phyloP scores from a whole-genome alignment of 35 echinoderm and acorn worm species.

The Acanthaster planci region DNA sequence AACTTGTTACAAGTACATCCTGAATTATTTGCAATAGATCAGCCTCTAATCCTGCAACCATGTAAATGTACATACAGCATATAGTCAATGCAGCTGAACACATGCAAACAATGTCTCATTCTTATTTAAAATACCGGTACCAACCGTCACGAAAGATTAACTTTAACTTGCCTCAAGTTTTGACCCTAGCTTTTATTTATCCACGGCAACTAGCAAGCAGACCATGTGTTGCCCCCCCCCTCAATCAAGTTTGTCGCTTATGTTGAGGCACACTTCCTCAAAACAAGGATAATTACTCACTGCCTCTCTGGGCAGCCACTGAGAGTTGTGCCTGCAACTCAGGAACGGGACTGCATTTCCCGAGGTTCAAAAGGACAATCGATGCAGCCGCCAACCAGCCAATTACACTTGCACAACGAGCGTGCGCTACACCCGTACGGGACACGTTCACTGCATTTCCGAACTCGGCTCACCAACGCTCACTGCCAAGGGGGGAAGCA shows the following conservation, averaged over 20 bases:
- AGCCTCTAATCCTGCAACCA: background rate
- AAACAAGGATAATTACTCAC: conserved; percentile 10
- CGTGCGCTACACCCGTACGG: background rate
- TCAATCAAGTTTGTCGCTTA: background rate
- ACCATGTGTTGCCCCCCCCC: background rate
- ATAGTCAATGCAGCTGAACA: background rate
- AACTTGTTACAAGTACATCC: too few relatives aligned
- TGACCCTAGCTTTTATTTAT: background rate
- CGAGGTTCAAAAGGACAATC: background rate
- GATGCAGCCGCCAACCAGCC: background rate
- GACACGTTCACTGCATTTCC: background rate
- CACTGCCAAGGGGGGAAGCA: background rate
- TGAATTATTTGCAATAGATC: too few relatives aligned
- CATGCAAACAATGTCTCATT: background rate
- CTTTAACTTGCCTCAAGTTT: background rate
- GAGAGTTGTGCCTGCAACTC: background rate
- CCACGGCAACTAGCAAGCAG: conserved; percentile 7
- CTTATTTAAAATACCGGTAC: background rate
- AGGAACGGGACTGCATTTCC: background rate
- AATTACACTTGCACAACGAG: background rate
- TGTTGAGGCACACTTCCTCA: background rate
- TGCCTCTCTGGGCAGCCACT: background rate
- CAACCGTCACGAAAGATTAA: background rate
- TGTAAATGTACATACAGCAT: background rate
- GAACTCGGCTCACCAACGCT: background rate